Base-by-base conservation (phyloP, 2,113 vertebrate species). In the Microcebus griseorufus region DNA sequence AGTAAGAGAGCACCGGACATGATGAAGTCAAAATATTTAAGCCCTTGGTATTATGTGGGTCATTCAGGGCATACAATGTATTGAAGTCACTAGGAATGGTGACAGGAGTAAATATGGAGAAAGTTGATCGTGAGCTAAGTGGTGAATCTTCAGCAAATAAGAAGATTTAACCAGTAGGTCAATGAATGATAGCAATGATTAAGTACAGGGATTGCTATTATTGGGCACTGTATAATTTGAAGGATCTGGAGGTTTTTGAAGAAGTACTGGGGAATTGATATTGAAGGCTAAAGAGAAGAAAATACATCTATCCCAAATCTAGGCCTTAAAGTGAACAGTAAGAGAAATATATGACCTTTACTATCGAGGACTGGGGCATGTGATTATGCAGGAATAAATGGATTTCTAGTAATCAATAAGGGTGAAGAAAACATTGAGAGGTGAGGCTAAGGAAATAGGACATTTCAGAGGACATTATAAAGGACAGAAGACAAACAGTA, bases 151-250 rank as follows among this genome's bases (percentile, higher is more conserved):
- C 39, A 95, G 20, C 39, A 65, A 29, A 10, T 62, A 42, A 23
- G 2, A 48, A 39, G 3, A 16, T 39, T 13, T 10, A 69, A 37
- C 2, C 51, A 45, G 8, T 3, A 20, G 0, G 5, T 27, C 14
- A 34, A 23, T 34, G 11, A 45, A 88, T 34, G 25, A 70, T 14
- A n/a, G 12, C 12, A 78, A 65, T 0, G 8, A 23, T 29, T 10
- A 39, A n/a, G 3, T 23, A 20, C 0, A 39, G 29, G 0, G 0
- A 5, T 45, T 39, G 0, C 55, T 70, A 60, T 81, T 14, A 17
- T 12, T 11, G 22, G 2, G 22, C 39, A n/a, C 32, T 23, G 55
- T 20, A 6, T 3, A 70, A 48, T 51, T 65, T 34, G 75, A 67
- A 53, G 11, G 8, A 53, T 5, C 6, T 25, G 9, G 13, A 62